These are phyloP conservation scores for Camponotus pennsylvanicus DNA, from an alignment of 1,140 invertebrate species.

Conservation along the genomic window DNA sequence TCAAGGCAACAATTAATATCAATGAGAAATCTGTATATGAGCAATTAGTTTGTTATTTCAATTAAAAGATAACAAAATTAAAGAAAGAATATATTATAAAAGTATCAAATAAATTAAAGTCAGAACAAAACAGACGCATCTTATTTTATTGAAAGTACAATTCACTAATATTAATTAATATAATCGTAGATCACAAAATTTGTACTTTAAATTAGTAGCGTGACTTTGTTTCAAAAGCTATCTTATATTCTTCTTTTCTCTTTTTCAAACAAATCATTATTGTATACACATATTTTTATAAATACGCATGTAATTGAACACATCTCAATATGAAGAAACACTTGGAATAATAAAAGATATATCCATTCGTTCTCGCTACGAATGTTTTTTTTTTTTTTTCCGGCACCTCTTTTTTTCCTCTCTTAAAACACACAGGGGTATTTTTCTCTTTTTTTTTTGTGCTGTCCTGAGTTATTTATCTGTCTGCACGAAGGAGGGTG, in stretches of 20 bases:
- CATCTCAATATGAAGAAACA: neutral
- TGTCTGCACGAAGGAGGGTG: slow-evolving; percentile 65
- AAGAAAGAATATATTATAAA: neutral
- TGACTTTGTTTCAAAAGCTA: neutral
- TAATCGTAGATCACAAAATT: neutral
- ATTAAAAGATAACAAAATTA: neutral
- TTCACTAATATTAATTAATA: neutral
- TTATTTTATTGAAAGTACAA: neutral
- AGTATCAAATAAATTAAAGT: neutral
- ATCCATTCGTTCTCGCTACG: neutral
- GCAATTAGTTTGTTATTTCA: neutral
- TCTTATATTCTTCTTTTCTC: neutral
- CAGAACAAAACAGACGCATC: neutral
- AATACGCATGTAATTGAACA: neutral
- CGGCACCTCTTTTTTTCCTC: too few species aligned
- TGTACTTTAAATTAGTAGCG: neutral
- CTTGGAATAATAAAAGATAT: neutral
- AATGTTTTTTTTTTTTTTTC: too few species aligned
- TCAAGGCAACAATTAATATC: too few species aligned
- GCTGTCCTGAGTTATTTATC: slow-evolving; percentile 77
- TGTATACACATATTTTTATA: neutral
- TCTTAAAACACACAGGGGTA: too few species aligned
- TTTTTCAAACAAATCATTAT: neutral
- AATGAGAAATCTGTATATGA: too few species aligned
- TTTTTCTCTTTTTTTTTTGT: too few species aligned